phyloP scores from a whole-genome alignment of 2,888 invertebrate species.

The Endomychus coccineus region DNA sequence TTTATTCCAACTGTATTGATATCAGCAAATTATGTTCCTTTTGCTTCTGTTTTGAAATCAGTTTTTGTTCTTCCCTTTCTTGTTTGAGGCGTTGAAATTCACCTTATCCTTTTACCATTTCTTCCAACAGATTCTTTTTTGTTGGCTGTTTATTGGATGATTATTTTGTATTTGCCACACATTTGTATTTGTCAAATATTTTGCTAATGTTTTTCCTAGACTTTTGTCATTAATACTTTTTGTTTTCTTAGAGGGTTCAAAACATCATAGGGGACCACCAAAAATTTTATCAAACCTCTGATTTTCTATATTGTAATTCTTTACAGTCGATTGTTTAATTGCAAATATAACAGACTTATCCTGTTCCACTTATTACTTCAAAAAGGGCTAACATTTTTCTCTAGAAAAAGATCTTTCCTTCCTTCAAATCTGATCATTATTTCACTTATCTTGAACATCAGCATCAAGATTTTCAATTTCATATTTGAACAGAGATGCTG shows the following conservation, averaged over 20 bases:
- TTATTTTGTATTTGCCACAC: slow-evolving; percentile 33
- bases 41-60: slow-evolving; percentile 48
- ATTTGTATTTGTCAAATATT: slow-evolving; percentile 50
- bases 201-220: slow-evolving; percentile 56
- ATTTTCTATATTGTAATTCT: slow-evolving; percentile 59
- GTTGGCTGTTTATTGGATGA: slow-evolving; percentile 28
- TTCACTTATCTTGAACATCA: slow-evolving; percentile 48
- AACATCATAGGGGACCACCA: slow-evolving; percentile 70
- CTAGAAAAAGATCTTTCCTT: slow-evolving; percentile 70
- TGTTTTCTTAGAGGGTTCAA: slow-evolving; percentile 53
- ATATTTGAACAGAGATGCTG: slow-evolving; percentile 58
- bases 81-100: slow-evolving; percentile 51
- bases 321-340: slow-evolving; percentile 58
- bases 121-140: slow-evolving; percentile 46
- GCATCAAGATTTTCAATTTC: slow-evolving; percentile 65
- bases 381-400: slow-evolving; percentile 77
- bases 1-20: slow-evolving; percentile 66
- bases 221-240: slow-evolving; percentile 37
- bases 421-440: slow-evolving; percentile 64
- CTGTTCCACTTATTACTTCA: slow-evolving; percentile 72
- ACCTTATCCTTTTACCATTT: slow-evolving; percentile 52
- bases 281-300: slow-evolving; percentile 74
- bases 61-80: slow-evolving; percentile 55
- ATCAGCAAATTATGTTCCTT: slow-evolving; percentile 64
- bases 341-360: slow-evolving; percentile 54